phyloP scores from a whole-genome alignment of 2,113 vertebrate species.

The Nycticorax nycticorax region DNA sequence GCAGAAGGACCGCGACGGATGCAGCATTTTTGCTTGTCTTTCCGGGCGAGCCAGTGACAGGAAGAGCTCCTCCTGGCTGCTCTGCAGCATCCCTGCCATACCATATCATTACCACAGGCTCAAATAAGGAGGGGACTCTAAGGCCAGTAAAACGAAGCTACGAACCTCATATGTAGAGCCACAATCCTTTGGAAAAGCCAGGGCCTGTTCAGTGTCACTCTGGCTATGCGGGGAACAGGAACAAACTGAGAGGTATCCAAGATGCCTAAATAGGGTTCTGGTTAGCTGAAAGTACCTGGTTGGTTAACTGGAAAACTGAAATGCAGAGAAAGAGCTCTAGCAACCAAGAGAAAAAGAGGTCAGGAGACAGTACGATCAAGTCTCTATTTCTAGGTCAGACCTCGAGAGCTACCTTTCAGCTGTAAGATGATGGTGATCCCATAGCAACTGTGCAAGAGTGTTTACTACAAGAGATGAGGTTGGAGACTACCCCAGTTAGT shows the following conservation, averaged over 20 bases:
- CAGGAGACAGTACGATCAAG: not conserved
- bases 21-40: not conserved
- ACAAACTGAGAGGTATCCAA: not conserved
- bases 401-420: not conserved
- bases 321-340: not conserved
- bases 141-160: not conserved
- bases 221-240: not conserved
- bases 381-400: not conserved
- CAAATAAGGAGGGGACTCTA: not conserved
- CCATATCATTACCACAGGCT: rapidly evolving
- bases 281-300: not conserved
- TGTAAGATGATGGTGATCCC: not conserved
- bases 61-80: not conserved
- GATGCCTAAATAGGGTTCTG: not conserved
- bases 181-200: not conserved
- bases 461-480: not conserved
- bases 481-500: not conserved
- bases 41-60: not conserved
- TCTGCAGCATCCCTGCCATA: not conserved
- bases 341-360: not conserved
- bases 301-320: not conserved
- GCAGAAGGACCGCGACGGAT: not conserved
- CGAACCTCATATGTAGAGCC: rapidly evolving
- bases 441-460: not conserved
- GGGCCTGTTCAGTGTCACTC: not conserved